Evolutionary conservation across 2,113 vertebrate species (phyloP), one percentile per base, ranked within the genome.

Genomic region (Hemiprocne comata): DNA sequence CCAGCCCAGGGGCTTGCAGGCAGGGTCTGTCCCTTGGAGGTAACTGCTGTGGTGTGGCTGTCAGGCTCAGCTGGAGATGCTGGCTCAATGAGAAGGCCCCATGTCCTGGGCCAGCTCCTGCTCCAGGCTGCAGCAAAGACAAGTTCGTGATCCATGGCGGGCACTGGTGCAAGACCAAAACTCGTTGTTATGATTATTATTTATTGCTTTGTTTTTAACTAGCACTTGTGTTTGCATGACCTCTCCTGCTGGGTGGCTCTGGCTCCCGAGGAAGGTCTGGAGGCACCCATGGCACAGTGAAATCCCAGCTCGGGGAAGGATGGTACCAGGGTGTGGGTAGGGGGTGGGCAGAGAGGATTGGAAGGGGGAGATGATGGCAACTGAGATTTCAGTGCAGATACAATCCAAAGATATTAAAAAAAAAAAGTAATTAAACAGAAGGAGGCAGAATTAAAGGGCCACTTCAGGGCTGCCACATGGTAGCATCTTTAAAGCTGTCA

Each of bases 371-470:
- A 81, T 50, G 38, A 66, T 50, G 62, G 29, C 51, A 87, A 69
- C 44, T 21, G 89, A 69, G 73, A 44, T 66, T 89, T 64, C 87
- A 87, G 62, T 91, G 84, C 44, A 79, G 77, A 89, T 50, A 85
- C 62, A 89, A 69, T 69, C 72, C 69, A 78, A 26, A 81, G 53
- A 61, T 78, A 51, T 26, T 28, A 36, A 29, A 74, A 74, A 67
- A 61, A 28, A 60, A 91, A 87, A 86, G 79, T 81, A 96, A 96
- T 95, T 95, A 92, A 92, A 84, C 48, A 81, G 79, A 90, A 23
- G n/a, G 85, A 96, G 61, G 44, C 48, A 77, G 94, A 96, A 90
- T 96, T 90, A 95, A 94, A 92, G 81, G 95, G 95, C 95, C 93
- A 92, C 19, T 60, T 92, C 3, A 14, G 88, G 86, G 92, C 83